Evolutionary conservation across 2,113 vertebrate genomes (phyloP), one percentile per base, ranked within the genome.

Genomic region (Albula glossodonta): DNA sequence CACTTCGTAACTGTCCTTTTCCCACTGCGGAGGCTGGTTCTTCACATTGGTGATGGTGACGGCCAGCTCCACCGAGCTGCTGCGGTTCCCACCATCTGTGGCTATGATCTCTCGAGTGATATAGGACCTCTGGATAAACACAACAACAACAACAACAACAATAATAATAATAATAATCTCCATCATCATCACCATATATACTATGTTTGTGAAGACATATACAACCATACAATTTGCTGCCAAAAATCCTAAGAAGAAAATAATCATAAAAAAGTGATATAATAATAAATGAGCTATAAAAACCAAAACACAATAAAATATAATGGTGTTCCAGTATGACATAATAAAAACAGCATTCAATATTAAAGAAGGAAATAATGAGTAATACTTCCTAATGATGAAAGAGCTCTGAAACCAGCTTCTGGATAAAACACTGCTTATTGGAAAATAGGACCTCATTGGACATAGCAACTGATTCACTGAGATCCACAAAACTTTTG

Each of bases 11-110:
- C 88, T 94, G 79, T 96, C 95, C 87, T 92, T 95, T 77, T 96
- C 97, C 97, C 97, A 98, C 86, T 95, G 96, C 0, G 97, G 97
- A 31, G 96, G 96, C 89, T 97, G 97, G 87, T 97, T 97, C 91
- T 96, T 95, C 86, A 95, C 96, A 53, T 95, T 97, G 77, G 95
- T 97, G 91, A 97, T 92, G 88, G 95, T 96, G 78, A 97, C 96
- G 0, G 86, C 87, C 87, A 97, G 93, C 89, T 98, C 95, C 87
- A 96, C 96, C 12, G 93, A 94, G 83, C 93, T 97, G 92, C 95
- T 97, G 49, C 92, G 93, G 87, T 97, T 97, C 17, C 97, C 97
- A 1, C 96, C 96, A 50, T 97, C 96, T 81, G 93, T 97, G 70
- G 96, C 96, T 86, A 95, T 92, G 51, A 97, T 94, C 78, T 97